Evolutionary conservation across 2,113 vertebrate species (phyloP).

Genomic region (Antidorcas marsupialis): DNA sequence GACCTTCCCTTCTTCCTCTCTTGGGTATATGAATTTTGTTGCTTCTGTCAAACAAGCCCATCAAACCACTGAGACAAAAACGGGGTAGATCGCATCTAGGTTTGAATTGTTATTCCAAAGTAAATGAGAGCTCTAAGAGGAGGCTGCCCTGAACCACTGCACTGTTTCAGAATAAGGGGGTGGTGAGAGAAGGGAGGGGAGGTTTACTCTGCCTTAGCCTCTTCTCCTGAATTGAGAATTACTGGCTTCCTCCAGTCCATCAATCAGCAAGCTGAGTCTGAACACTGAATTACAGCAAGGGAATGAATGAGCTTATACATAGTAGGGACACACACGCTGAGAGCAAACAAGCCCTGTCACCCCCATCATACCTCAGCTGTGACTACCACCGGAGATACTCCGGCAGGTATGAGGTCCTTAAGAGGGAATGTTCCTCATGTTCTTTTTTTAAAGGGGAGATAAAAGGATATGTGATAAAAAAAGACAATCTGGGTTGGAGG

Average conservation of each 20-base stretch:
- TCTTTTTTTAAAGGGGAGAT: not conserved
- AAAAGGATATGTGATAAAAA: not conserved
- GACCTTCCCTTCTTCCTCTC: not conserved
- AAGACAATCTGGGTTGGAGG: not conserved
- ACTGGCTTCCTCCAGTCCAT: not conserved
- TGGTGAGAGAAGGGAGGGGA: not conserved
- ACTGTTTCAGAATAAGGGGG: not conserved
- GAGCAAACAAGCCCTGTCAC: not conserved
- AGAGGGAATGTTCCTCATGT: not conserved
- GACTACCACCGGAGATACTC: not conserved
- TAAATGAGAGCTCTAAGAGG: not conserved
- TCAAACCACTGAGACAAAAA: not conserved
- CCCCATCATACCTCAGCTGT: not conserved
- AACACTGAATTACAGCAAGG: not conserved
- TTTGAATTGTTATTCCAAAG: not conserved
- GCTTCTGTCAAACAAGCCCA: not conserved
- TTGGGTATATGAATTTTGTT: not conserved
- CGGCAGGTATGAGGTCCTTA: not conserved
- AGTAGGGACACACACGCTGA: not conserved
- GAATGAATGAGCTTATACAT: constrained; percentile 9
- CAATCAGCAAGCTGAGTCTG: not conserved
- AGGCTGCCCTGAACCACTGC: not conserved
- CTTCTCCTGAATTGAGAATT: constrained; percentile 31
- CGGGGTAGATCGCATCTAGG: not conserved
- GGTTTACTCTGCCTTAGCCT: not conserved